A percentile compares a stretch with the other conserved stretches of the same genome.
Conservation (phyloP, 2,797 vertebrate species). For the Jordanella pulchra region DNA sequence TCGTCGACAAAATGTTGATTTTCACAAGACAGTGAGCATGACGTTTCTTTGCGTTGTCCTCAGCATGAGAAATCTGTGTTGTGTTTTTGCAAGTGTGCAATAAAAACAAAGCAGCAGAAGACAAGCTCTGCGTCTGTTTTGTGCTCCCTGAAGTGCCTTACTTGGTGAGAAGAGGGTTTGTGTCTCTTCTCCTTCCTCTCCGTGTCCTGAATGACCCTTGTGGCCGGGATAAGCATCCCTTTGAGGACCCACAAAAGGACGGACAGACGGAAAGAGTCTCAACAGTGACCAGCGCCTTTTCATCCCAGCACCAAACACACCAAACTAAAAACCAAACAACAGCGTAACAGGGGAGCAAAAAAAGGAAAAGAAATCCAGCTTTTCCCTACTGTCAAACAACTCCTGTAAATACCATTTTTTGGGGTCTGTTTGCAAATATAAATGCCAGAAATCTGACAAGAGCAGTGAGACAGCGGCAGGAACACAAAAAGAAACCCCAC, state of each 20-base stretch:
- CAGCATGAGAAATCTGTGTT: background rate
- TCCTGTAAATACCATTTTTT: slow-evolving; percentile 41
- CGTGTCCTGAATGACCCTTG: slow-evolving; percentile 53
- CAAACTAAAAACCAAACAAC: background rate
- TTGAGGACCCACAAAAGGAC: slow-evolving; percentile 74
- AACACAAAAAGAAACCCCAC: slow-evolving; percentile 60
- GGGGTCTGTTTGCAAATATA: slow-evolving; percentile 44
- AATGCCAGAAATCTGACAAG: slow-evolving; percentile 61
- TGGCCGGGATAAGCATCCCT: slow-evolving; percentile 64
- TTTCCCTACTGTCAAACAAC: slow-evolving; percentile 27
- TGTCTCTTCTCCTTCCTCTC: slow-evolving; percentile 20
- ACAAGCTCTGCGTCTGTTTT: slow-evolving; percentile 34
- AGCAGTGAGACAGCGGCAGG: slow-evolving; percentile 31
- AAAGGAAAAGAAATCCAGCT: background rate
- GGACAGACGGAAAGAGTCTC: slow-evolving; percentile 64
- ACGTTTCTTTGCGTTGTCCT: background rate
- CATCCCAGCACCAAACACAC: slow-evolving; percentile 18
- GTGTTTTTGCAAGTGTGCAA: slow-evolving; percentile 26
- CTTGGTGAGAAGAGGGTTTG: slow-evolving; percentile 52
- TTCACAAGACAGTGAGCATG: slow-evolving; percentile 3
- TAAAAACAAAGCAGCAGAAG: slow-evolving; percentile 42
- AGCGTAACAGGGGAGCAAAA: slow-evolving; percentile 4
- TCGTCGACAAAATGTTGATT: background rate
- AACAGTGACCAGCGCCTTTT: slow-evolving; percentile 53
- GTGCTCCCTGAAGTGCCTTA: slow-evolving; percentile 40